phyloP scores from a whole-genome alignment of 2,888 invertebrate species.

The Julus scanicus region DNA sequence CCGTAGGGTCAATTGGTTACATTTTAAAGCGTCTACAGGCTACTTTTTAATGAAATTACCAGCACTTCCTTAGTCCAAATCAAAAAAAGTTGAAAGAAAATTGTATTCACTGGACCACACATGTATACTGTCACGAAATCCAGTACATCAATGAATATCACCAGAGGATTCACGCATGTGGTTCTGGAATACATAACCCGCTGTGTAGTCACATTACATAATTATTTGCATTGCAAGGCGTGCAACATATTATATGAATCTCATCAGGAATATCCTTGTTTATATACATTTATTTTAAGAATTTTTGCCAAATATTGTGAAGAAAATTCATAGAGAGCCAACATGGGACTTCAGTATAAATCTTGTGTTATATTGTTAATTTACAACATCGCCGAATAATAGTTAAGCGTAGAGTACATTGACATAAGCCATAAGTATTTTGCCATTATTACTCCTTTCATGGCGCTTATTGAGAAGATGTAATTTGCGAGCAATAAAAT shows the following conservation, averaged over 20 bases:
- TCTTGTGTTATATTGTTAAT: too few species aligned
- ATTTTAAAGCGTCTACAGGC: neutral
- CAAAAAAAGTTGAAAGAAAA: neutral
- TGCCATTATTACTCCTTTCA: neutral
- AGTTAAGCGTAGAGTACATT: neutral
- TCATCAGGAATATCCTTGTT: too few species aligned
- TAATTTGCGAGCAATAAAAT: neutral
- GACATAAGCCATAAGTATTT: neutral
- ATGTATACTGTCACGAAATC: neutral
- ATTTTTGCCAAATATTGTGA: too few species aligned
- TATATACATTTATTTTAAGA: too few species aligned
- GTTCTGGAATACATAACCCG: too few species aligned
- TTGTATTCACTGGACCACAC: neutral
- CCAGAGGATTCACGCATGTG: too few species aligned
- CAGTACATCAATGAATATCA: neutral
- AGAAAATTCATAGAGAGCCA: too few species aligned
- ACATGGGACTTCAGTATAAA: too few species aligned
- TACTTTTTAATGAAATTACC: neutral
- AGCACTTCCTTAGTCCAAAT: neutral
- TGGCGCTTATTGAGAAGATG: neutral
- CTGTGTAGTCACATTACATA: too few species aligned
- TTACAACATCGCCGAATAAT: too few species aligned
- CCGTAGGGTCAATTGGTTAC: neutral
- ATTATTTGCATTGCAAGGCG: too few species aligned
- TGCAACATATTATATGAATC: too few species aligned